Conservation (phyloP, 2,888 invertebrate species). For the Nematopogon swammerdamellus region DNA sequence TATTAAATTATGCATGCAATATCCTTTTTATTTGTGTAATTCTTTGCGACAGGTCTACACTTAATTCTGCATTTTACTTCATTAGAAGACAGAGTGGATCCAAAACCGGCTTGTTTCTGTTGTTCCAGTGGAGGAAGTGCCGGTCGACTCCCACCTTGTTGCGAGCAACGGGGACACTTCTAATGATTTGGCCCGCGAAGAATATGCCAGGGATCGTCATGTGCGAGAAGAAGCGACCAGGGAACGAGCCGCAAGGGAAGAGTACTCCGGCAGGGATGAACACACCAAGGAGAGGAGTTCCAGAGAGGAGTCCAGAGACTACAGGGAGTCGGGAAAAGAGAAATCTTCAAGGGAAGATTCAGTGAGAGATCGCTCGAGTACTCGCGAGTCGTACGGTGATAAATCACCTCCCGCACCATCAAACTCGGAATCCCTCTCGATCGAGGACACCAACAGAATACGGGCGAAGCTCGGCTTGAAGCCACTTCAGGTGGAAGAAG, state of each 20-base stretch:
- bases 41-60: too few species aligned
- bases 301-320: constrained; percentile 8
- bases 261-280: background rate
- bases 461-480: constrained; percentile 92
- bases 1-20: too few species aligned
- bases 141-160: constrained; percentile 40
- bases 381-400: background rate
- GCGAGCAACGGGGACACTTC: constrained; percentile 13
- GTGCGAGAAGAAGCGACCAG: background rate
- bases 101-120: constrained; percentile 8
- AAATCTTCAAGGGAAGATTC: background rate
- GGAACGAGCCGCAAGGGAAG: background rate
- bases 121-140: constrained; percentile 51
- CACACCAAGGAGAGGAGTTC: background rate
- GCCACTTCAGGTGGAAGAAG: constrained; percentile 71
- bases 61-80: too few species aligned
- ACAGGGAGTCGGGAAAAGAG: constrained; percentile 2
- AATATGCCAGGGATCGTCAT: background rate
- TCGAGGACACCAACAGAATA: constrained; percentile 84
- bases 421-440: constrained; percentile 48
- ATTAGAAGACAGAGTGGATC: background rate
- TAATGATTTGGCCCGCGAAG: constrained; percentile 5
- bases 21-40: too few species aligned
- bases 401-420: constrained; percentile 5
- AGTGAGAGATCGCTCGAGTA: background rate